Evolutionary conservation across 2,797 vertebrate species (phyloP).

Genomic region (Gorsachius magnificus): DNA sequence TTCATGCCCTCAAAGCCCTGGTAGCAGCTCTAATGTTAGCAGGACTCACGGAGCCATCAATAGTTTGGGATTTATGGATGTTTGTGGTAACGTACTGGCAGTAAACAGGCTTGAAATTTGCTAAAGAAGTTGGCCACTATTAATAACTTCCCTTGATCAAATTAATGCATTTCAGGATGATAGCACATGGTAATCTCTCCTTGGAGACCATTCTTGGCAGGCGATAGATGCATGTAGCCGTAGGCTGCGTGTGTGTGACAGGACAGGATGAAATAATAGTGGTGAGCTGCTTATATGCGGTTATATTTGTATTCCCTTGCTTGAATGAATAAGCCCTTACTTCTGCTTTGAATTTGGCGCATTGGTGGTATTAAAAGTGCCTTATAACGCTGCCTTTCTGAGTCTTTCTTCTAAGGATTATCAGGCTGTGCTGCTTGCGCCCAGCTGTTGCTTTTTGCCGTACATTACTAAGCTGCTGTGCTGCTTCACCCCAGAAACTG

Average conservation of each 20-base stretch:
- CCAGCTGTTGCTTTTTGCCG: background rate
- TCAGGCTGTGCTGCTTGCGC: background rate
- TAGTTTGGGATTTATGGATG: background rate
- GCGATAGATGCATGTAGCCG: background rate
- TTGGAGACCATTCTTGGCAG: slow-evolving; percentile 24
- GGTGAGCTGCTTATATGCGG: background rate
- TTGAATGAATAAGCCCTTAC: background rate
- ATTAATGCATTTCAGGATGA: slow-evolving; percentile 7
- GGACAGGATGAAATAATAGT: background rate
- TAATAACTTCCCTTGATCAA: slow-evolving; percentile 29
- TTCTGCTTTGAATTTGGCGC: background rate
- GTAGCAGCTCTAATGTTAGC: background rate
- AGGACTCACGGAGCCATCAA: background rate
- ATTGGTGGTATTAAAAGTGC: background rate
- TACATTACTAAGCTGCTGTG: background rate
- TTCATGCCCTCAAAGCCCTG: background rate
- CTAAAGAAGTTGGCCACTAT: background rate
- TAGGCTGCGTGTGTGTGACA: background rate
- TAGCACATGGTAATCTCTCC: background rate
- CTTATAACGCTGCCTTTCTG: background rate
- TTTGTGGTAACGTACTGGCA: background rate
- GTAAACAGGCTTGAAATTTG: background rate
- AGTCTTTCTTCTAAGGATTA: background rate
- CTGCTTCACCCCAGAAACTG: background rate
- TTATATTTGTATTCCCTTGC: background rate